Evolutionary conservation across 2,797 vertebrate genomes (phyloP), one percentile per base, ranked within the genome.

Genomic region (Tympanoctomys barrerae): DNA sequence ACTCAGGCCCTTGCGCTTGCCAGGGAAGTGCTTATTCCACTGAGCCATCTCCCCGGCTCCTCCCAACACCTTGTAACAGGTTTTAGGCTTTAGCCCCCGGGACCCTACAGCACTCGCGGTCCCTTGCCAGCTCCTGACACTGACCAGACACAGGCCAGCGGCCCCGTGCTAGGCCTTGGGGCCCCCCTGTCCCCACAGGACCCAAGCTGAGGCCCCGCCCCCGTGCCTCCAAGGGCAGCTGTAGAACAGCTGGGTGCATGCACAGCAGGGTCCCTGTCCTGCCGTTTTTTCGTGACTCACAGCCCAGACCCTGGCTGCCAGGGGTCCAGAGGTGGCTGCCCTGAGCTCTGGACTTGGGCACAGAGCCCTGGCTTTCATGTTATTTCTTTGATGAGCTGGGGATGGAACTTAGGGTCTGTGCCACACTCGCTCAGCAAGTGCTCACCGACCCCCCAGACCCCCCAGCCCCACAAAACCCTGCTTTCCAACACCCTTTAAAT

Each of bases 161-260:
- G 22, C 75, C 13, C 26, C 24, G 0, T 26, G 49, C 16, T 5
- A 18, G 66, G 16, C 36, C 21, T 70, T 3, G 22, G 28, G 28
- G 46, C 21, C 4, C n/a, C n/a, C 68, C 36, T 13, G 2, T 54
- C 52, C 19, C 57, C 57, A 7, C 59, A 18, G 7, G 68, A 68
- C 33, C 13, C 42, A 33, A 46, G 75, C 49, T 10, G 39, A 52
- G 64, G 16, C 26, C 83, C 84, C 10, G 22, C 5, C 13, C 0
- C 9, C 49, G 77, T 79, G 26, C 54, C 54, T 24, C 64, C 24
- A 49, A 46, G 39, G 68, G 42, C 87, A 94, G 95, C 91, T 90
- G 66, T 59, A n/a, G 36, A 90, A 42, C 89, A 96, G 94, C 95
- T 94, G 82, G 95, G 57, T 31, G 71, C 8, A 66, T 68, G 36